Conservation (phyloP, 2,113 vertebrate genomes). For the Xyrauchen texanus region DNA sequence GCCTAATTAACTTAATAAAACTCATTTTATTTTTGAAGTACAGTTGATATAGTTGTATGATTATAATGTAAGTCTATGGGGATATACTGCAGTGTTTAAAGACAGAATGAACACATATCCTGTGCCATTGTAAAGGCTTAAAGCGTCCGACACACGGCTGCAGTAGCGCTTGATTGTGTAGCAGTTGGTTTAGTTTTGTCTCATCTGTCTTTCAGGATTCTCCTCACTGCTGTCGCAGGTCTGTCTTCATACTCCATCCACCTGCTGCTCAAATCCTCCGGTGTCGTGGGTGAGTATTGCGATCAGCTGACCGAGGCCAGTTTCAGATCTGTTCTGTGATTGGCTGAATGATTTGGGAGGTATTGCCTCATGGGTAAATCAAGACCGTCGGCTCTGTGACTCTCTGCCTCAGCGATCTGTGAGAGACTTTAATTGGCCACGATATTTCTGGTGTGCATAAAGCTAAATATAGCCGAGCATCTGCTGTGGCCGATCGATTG, state of each 20-base stretch:
- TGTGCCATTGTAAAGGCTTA: too few relatives aligned
- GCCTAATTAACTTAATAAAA: neutral
- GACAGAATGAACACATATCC: too few relatives aligned
- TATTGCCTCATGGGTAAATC: neutral
- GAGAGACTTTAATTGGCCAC: constrained; percentile 28
- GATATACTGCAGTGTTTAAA: too few relatives aligned
- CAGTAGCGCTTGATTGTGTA: neutral
- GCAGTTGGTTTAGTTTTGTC: neutral
- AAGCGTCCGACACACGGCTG: neutral
- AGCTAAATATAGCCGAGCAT: constrained; percentile 40
- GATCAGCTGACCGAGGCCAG: neutral
- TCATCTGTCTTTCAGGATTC: constrained; percentile 74
- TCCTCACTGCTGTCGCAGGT: constrained; percentile 85
- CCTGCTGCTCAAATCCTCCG: constrained; percentile 91
- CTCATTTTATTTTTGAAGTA: too few relatives aligned
- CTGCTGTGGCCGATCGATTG: constrained; percentile 27
- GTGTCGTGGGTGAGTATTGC: constrained; percentile 86
- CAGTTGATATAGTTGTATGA: too few relatives aligned
- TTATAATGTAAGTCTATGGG: too few relatives aligned
- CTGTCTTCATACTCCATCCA: constrained; percentile 97
- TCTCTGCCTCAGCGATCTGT: constrained; percentile 18
- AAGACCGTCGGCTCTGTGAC: constrained; percentile 6
- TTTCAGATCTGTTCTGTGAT: neutral
- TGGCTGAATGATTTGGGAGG: neutral
- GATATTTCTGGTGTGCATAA: constrained; percentile 25